Percentiles rank a stretch among this genome's conserved stretches.
Conservation (phyloP, 2,113 vertebrate genomes). For the Martes martes region DNA sequence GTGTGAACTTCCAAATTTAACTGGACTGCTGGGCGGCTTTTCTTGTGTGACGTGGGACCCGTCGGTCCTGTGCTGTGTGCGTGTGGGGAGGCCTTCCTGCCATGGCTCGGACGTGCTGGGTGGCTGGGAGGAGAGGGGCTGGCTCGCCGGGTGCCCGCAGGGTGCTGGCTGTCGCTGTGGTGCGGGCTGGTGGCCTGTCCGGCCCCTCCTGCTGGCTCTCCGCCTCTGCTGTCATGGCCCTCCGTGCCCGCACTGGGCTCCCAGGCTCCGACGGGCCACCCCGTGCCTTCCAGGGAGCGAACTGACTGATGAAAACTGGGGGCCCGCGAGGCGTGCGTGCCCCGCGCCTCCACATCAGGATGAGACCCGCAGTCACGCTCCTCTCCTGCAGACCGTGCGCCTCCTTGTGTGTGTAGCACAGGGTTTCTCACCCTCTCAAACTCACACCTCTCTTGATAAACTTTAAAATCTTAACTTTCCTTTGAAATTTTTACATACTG, state of each 20-base stretch:
- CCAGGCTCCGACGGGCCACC: neutral
- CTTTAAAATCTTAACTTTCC: neutral
- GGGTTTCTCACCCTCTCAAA: neutral
- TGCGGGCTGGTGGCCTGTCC: neutral
- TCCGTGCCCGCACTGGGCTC: neutral
- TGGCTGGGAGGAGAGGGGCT: neutral
- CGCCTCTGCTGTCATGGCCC: neutral
- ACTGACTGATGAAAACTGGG: neutral
- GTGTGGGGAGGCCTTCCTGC: neutral
- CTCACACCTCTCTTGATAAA: neutral
- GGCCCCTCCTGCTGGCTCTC: neutral
- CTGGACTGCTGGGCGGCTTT: neutral
- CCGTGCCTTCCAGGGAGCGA: neutral
- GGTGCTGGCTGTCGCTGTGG: neutral
- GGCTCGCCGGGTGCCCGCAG: rapidly evolving
- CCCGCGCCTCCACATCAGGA: neutral
- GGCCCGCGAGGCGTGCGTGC: neutral
- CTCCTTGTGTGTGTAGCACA: neutral
- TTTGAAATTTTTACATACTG: neutral
- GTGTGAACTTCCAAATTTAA: neutral
- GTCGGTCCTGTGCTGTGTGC: too few species aligned
- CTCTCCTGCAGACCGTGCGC: neutral
- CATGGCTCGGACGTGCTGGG: neutral
- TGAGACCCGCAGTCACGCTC: neutral
- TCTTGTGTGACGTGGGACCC: neutral